Evolutionary conservation across 2,797 vertebrate species (phyloP), one percentile per base, ranked within the genome.

Genomic region (Varecia variegata): DNA sequence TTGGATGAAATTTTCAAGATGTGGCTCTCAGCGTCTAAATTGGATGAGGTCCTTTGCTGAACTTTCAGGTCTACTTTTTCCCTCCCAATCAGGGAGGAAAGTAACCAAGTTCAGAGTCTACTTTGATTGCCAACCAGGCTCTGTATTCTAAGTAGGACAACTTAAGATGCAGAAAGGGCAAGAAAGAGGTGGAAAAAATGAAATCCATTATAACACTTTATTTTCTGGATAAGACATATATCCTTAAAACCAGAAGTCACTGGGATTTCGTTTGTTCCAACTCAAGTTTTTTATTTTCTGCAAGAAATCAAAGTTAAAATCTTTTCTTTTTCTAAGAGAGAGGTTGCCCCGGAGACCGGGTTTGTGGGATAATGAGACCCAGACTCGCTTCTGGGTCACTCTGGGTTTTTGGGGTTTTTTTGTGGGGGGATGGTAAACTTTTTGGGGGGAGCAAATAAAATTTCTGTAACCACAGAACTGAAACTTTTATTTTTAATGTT

Each of bases 401-500:
- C 56, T 30, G 40, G 17, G 38, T 2, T 74, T 54, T 50, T 5
- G 14, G 23, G 20, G 1, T 11, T 40, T 30, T 14, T 27, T 74
- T 27, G 0, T 7, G 8, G 32, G 32, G 30, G 30, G 13, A 65
- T 14, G 9, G 18, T 18, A 38, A 35, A n/a, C 10, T 3, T 25
- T 56, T 56, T 84, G 74, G 80, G 38, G 38, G 30, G 27, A 96
- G 4, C 17, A 4, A 77, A 88, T 93, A 18, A 70, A 79, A 89
- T 81, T 68, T 94, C 54, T 40, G 1, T 32, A 82, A 47, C 85
- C 83, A 21, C 32, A 80, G 70, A 92, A 70, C 58, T 30, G 67
- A 76, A 93, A 83, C 65, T 85, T 93, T 87, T 76, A 38, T 74
- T 88, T 93, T 43, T 40, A 81, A 65, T 65, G 15, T 80, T 96